Percentiles rank a stretch among this genome's conserved stretches.
Conservation (phyloP, 35 echinoderm and acorn worm genomes). For the Ophioderma brevispina region DNA sequence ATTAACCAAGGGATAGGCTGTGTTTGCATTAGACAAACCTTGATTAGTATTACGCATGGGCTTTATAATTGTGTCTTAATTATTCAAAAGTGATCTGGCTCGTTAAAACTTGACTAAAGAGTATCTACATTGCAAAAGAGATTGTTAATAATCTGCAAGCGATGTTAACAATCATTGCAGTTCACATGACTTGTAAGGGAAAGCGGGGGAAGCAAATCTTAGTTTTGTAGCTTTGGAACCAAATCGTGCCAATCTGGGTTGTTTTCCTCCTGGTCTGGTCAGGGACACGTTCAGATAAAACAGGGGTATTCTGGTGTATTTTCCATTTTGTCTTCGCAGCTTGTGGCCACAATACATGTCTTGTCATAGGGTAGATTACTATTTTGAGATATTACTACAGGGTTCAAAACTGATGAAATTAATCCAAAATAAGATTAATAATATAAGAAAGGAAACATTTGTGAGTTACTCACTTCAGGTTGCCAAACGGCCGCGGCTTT, state of each 20-base stretch:
- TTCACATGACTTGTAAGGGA: too few species aligned
- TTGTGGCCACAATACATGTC: not conserved
- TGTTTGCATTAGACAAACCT: not conserved
- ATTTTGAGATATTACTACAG: not conserved
- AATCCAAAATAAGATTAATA: too few species aligned
- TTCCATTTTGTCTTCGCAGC: not conserved
- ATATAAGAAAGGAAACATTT: too few species aligned
- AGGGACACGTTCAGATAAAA: not conserved
- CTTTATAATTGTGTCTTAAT: slow-evolving; percentile 1
- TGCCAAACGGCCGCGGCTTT: too few species aligned
- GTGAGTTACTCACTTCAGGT: too few species aligned
- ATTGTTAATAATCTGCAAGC: too few species aligned
- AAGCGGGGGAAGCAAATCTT: too few species aligned
- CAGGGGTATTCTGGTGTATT: not conserved
- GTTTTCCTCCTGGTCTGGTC: not conserved
- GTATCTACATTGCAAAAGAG: too few species aligned
- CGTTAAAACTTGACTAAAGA: not conserved
- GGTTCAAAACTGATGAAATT: not conserved
- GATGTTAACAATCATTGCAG: too few species aligned
- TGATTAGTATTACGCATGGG: slow-evolving; percentile 13
- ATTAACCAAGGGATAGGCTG: slow-evolving; percentile 2
- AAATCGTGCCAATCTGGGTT: not conserved
- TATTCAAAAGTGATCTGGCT: not conserved
- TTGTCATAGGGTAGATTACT: not conserved
- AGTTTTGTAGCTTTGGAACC: too few species aligned